These are phyloP conservation scores for Catharus ustulatus DNA, from an alignment of 2,797 vertebrate genomes.

Conservation along the genomic window DNA sequence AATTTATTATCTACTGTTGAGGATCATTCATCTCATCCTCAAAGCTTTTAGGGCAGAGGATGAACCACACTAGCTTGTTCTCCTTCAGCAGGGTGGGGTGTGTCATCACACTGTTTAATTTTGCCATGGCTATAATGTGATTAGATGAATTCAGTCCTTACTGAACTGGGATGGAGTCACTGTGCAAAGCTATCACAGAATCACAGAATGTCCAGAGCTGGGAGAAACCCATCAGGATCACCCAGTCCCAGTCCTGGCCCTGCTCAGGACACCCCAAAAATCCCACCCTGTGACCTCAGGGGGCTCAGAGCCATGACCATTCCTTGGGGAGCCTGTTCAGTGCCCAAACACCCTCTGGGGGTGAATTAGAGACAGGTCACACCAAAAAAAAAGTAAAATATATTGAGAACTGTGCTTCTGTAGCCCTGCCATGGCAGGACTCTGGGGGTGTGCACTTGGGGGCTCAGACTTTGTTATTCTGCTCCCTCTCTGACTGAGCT, in stretches of 20 bases:
- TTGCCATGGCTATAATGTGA: not conserved
- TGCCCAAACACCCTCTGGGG: not conserved
- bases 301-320: accelerated
- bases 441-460: not conserved
- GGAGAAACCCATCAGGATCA: not conserved
- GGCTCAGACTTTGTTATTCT: not conserved
- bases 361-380: not conserved
- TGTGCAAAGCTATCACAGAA: not conserved
- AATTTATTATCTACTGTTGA: not conserved
- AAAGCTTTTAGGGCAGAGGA: not conserved
- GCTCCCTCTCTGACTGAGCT: not conserved
- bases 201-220: not conserved
- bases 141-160: not conserved
- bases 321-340: not conserved
- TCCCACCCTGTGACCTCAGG: not conserved
- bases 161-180: not conserved
- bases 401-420: not conserved
- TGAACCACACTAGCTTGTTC: not conserved
- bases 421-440: not conserved
- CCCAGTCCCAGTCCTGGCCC: not conserved
- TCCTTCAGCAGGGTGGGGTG: not conserved
- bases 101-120: not conserved
- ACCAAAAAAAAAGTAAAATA: not conserved
- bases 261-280: not conserved
- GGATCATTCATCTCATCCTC: not conserved